Percentiles rank a stretch among this genome's conserved stretches.
Conservation (phyloP, 2,888 invertebrate species). For the Papilio demoleus region DNA sequence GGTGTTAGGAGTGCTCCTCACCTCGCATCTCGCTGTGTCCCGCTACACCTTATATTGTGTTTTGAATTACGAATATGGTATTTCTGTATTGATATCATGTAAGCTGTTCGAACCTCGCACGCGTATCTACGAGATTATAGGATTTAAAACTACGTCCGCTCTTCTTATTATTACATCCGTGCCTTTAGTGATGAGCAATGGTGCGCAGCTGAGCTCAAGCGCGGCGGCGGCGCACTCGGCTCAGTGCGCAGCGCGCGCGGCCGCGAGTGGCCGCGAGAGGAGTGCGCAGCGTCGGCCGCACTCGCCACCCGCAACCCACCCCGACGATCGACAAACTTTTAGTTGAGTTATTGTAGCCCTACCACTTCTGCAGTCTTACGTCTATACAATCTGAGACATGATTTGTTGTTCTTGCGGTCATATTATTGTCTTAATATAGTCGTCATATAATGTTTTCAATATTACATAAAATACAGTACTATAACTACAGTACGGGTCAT, state of each 20-base stretch:
- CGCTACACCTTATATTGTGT: too few relatives aligned
- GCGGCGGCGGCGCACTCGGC: not conserved
- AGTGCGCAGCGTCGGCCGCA: conserved; percentile 60
- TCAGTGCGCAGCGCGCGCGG: conserved; percentile 28
- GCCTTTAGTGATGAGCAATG: conserved; percentile 56
- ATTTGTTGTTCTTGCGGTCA: not conserved
- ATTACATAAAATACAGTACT: too few relatives aligned
- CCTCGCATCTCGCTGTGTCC: too few relatives aligned
- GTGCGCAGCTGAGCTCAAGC: conserved; percentile 49
- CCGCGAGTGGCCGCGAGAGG: conserved; percentile 60
- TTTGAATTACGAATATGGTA: too few relatives aligned
- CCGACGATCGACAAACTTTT: conserved; percentile 33
- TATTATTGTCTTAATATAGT: not conserved
- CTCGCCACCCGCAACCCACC: conserved; percentile 28
- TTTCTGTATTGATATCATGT: too few relatives aligned
- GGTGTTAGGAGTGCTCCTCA: too few relatives aligned
- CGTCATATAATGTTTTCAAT: not conserved
- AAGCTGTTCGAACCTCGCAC: too few relatives aligned
- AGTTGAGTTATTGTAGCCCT: conserved; percentile 33
- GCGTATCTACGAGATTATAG: conserved; percentile 24
- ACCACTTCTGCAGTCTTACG: not conserved
- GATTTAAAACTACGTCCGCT: conserved; percentile 52
- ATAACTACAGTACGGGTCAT: too few relatives aligned
- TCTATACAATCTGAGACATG: not conserved
- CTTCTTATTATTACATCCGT: conserved; percentile 50